Base-by-base conservation (phyloP, 2,797 vertebrate genomes). In the Takifugu ocellatus region DNA sequence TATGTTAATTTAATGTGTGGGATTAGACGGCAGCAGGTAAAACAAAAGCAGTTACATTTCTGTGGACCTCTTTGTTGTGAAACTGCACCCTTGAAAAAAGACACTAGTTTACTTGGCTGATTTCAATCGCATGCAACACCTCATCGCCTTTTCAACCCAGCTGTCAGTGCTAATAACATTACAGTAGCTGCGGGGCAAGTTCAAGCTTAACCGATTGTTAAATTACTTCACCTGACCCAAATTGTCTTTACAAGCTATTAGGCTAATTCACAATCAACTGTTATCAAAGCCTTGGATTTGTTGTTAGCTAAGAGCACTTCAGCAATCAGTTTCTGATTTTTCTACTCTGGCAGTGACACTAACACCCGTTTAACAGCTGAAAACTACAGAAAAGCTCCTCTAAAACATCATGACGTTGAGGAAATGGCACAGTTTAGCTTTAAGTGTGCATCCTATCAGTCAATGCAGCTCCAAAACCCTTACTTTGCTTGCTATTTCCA, bases 1-100 rank as follows among this genome's bases (percentile, higher is more conserved):
- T 61, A 12, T 0, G 16, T 1, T 29, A 5, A 26, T 51, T 54
- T 62, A 31, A 65, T 59, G 31, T 29, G 15, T 29, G 6, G 33
- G 25, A 54, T 53, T 55, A 61, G 44, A 57, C 15, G 58, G 45
- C 3, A 48, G 21, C 16, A 49, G 17, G 53, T 43, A 5, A 11
- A 53, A 50, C 25, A 63, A 43, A 51, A 24, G 8, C 36, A 15
- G 70, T 25, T 6, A n/a, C 26, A 25, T 49, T 51, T 46, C 54
- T 33, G 61, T 15, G 8, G 1, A 33, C 46, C 16, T 59, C 25
- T n/a, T 10, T 49, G 50, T 24, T 49, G 10, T 50, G 2, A 49
- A 63, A 66, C 36, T 56, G 70, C 9, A 8, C 2, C 17, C 7
- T 16, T 45, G 1, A 43, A n/a, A 16, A 44, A 44, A 44, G 43